A percentile compares a stretch with the other conserved stretches of the same genome.
These are phyloP conservation scores for Corythaixoides concolor DNA, from an alignment of 2,113 vertebrate species.

Conservation along the genomic window DNA sequence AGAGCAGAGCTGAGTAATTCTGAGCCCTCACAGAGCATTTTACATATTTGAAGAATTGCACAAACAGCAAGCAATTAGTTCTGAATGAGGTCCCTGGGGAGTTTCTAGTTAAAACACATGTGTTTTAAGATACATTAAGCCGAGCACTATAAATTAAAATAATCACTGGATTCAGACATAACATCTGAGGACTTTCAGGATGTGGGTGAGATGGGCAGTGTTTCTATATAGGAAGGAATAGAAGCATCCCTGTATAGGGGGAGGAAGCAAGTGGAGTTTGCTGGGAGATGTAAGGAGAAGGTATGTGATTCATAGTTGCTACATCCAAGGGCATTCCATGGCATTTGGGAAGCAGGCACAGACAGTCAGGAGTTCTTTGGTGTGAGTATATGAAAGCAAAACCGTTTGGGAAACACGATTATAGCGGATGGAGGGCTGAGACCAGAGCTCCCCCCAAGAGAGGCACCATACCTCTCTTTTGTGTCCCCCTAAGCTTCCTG, in stretches of 20 bases:
- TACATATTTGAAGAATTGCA: slow-evolving; percentile 19
- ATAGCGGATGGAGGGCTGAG: not conserved
- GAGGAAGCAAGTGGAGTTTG: not conserved
- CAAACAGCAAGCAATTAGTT: slow-evolving; percentile 53
- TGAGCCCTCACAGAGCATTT: slow-evolving; percentile 7
- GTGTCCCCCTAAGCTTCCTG: not conserved
- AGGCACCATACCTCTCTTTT: not conserved
- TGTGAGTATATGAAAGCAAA: accelerated
- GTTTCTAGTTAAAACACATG: slow-evolving; percentile 30
- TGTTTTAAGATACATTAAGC: slow-evolving; percentile 27
- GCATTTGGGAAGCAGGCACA: not conserved
- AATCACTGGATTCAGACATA: not conserved
- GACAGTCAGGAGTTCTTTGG: not conserved
- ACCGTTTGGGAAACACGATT: not conserved
- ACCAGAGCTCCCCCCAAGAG: not conserved
- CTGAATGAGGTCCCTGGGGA: slow-evolving; percentile 14
- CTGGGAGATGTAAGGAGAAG: not conserved
- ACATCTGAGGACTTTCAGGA: not conserved
- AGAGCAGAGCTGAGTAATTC: not conserved
- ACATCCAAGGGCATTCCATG: not conserved
- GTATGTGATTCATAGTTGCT: not conserved
- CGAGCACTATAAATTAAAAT: slow-evolving; percentile 6
- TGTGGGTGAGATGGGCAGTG: not conserved
- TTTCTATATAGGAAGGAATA: accelerated
- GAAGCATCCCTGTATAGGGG: not conserved